Conservation (phyloP, 2,888 invertebrate species). For the Prosapia bicincta region DNA sequence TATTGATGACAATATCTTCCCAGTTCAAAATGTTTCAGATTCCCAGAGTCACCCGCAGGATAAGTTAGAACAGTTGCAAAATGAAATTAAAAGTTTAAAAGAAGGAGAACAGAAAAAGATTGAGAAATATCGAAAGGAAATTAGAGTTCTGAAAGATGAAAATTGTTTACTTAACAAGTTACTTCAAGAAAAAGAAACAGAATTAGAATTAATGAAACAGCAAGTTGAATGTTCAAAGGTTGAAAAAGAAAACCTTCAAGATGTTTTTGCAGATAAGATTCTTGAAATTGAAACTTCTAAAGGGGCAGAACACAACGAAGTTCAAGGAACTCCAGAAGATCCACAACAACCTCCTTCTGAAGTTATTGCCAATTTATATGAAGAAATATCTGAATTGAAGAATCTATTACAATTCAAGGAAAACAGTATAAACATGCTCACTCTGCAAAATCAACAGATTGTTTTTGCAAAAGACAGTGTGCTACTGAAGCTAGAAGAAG, state of each 20-base stretch:
- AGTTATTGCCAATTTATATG: constrained; percentile 13
- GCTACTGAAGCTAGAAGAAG: constrained; percentile 16
- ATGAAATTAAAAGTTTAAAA: not conserved
- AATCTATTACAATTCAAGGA: constrained; percentile 27
- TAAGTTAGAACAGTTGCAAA: not conserved
- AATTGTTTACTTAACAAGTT: constrained; percentile 11
- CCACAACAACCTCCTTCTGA: not conserved
- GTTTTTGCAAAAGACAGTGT: constrained; percentile 20
- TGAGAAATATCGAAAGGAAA: not conserved
- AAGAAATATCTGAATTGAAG: constrained; percentile 19
- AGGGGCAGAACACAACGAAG: no score
- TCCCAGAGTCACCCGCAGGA: no score
- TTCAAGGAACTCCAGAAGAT: no score
- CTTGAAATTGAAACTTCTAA: constrained; percentile 18
- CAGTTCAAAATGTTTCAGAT: not conserved
- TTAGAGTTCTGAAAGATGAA: not conserved
- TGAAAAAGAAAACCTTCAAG: constrained; percentile 22
- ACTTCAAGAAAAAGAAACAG: constrained; percentile 21
- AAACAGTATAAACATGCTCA: constrained; percentile 17
- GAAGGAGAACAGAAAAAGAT: not conserved
- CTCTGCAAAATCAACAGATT: constrained; percentile 19
- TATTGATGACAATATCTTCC: not conserved
- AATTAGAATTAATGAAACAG: constrained; percentile 22
- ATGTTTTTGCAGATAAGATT: constrained; percentile 10
- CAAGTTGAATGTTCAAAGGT: constrained; percentile 14